A percentile compares a stretch with the other conserved stretches of the same genome.
phyloP scores from a whole-genome alignment of 2,888 invertebrate species.

The Eutolmus rufibarbis region DNA sequence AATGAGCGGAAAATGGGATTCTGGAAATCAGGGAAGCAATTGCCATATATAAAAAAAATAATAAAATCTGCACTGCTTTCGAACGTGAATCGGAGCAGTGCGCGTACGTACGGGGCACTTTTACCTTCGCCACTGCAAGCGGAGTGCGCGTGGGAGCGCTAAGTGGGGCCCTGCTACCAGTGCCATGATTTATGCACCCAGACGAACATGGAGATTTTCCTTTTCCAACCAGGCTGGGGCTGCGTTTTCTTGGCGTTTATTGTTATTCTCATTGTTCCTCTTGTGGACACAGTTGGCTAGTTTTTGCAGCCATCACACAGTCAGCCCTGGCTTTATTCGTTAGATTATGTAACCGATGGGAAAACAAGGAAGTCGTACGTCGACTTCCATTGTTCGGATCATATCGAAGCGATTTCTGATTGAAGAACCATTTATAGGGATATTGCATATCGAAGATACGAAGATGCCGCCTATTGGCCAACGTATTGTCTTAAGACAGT shows the following conservation, averaged over 20 bases:
- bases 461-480: neutral
- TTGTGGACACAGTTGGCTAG: neutral
- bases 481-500: neutral
- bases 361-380: constrained; percentile 24
- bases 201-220: constrained; percentile 21
- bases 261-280: neutral
- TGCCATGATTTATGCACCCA: neutral
- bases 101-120: neutral
- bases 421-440: neutral
- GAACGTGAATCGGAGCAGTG: neutral
- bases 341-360: neutral
- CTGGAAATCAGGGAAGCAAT: neutral
- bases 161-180: neutral
- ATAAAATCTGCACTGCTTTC: neutral
- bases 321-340: neutral
- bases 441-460: neutral
- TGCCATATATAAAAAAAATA: neutral
- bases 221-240: neutral
- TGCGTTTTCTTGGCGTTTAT: constrained; percentile 13
- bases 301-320: neutral
- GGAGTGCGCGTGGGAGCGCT: constrained; percentile 7
- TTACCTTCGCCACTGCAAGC: neutral
- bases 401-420: constrained; percentile 7
- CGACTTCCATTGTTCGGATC: neutral
- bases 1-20: constrained; percentile 15